Conservation (phyloP, 2,888 invertebrate genomes). For the Campoletis raptor region DNA sequence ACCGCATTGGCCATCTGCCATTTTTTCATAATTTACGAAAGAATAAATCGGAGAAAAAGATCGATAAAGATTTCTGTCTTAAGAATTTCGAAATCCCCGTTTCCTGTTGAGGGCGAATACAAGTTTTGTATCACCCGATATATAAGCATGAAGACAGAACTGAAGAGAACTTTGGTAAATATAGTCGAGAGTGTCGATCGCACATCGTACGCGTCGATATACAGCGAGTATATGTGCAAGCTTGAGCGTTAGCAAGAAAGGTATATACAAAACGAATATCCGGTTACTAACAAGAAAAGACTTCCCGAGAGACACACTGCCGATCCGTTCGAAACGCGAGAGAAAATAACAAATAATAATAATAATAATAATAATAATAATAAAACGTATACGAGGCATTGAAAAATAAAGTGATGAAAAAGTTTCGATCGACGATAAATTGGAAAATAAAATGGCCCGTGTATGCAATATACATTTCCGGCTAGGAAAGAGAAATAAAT, state of each 20-base stretch:
- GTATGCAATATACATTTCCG: not conserved
- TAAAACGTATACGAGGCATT: not conserved
- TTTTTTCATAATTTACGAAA: not conserved
- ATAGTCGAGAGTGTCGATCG: slow-evolving; percentile 60
- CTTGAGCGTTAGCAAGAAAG: slow-evolving; percentile 47
- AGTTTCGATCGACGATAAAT: slow-evolving; percentile 5
- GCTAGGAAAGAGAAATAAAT: not conserved
- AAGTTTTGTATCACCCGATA: not conserved
- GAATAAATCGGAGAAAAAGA: not conserved
- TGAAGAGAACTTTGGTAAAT: slow-evolving; percentile 35
- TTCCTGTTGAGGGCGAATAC: not conserved
- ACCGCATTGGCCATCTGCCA: not conserved
- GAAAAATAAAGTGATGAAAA: slow-evolving; percentile 5
- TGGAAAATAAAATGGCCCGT: slow-evolving; percentile 2
- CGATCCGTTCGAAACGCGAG: slow-evolving; percentile 58
- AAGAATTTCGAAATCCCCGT: not conserved
- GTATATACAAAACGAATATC: slow-evolving; percentile 68
- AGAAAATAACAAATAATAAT: slow-evolving; percentile 22
- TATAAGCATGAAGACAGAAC: not conserved
- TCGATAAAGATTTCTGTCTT: not conserved
- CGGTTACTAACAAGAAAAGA: slow-evolving; percentile 62
- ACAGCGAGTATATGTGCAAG: slow-evolving; percentile 15
- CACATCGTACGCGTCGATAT: slow-evolving; percentile 32
- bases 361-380: not conserved
- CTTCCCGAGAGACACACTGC: slow-evolving; percentile 41